These are phyloP conservation scores for Tachina grossa DNA, from an alignment of 2,888 invertebrate genomes.

Conservation along the genomic window DNA sequence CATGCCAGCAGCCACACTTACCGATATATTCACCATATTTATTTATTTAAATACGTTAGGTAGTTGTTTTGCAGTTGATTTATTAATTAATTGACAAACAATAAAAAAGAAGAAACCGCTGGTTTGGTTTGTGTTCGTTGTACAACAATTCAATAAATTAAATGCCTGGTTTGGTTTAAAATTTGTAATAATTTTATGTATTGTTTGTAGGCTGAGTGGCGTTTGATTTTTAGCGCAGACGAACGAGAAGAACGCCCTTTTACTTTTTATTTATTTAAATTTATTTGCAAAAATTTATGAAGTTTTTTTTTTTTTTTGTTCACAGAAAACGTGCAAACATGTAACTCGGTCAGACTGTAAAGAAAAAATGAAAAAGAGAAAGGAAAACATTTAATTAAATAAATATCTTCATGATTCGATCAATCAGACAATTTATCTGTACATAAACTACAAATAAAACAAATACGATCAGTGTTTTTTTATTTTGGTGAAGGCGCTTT, in stretches of 20 bases:
- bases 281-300: not conserved
- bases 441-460: constrained; percentile 3
- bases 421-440: constrained; percentile 28
- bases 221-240: constrained; percentile 3
- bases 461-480: not conserved
- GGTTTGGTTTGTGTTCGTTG: constrained; percentile 10
- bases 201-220: not conserved
- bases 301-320: not conserved
- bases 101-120: constrained; percentile 27
- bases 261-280: constrained; percentile 16
- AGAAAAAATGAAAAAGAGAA: constrained; percentile 30
- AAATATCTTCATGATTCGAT: constrained; percentile 39
- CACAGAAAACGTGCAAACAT: not conserved
- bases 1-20: constrained; percentile 72
- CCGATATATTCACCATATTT: constrained; percentile 80
- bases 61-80: not conserved
- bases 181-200: not conserved
- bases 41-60: constrained; percentile 17
- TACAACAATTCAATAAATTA: constrained; percentile 52
- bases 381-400: constrained; percentile 38
- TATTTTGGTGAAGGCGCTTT: not conserved
- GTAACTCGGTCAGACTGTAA: constrained; percentile 26
- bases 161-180: constrained; percentile 23
- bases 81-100: constrained; percentile 10
- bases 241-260: not conserved